Percentiles rank a stretch among this genome's conserved stretches.
Conservation (phyloP, 2,888 invertebrate genomes). For the Acanthacorydalis orientalis region DNA sequence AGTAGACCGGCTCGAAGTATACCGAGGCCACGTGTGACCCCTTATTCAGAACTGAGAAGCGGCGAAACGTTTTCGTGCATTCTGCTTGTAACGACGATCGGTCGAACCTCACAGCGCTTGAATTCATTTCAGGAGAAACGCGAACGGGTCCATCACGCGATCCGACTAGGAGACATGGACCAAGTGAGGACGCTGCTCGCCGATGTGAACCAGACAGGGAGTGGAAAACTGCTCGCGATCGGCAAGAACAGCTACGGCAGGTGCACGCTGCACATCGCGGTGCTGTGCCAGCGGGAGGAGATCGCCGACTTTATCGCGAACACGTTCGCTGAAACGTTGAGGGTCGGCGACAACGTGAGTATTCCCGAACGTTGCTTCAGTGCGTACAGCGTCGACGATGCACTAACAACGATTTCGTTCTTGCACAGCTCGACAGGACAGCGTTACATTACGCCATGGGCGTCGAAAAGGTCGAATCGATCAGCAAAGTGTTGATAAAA, state of each 20-base stretch:
- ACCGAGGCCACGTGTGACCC: too few relatives aligned
- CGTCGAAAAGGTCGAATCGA: constrained; percentile 62
- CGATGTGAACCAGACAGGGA: constrained; percentile 31
- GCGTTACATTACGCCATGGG: constrained; percentile 86
- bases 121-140: constrained; percentile 66
- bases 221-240: constrained; percentile 34
- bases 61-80: too few relatives aligned
- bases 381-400: too few relatives aligned
- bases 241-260: constrained; percentile 56
- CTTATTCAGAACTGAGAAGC: too few relatives aligned
- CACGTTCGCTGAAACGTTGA: constrained; percentile 53
- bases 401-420: neutral
- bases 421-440: constrained; percentile 63
- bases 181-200: constrained; percentile 38
- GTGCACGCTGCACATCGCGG: constrained; percentile 71
- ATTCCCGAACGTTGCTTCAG: too few relatives aligned
- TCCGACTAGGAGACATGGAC: constrained; percentile 43
- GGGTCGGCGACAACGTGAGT: constrained; percentile 72
- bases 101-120: too few relatives aligned
- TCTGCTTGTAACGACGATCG: too few relatives aligned
- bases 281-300: constrained; percentile 66
- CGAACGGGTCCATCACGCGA: constrained; percentile 58
- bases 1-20: too few relatives aligned
- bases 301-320: constrained; percentile 62
- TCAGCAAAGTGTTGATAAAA: constrained; percentile 64